A percentile compares a stretch with the other conserved stretches of the same genome.
Evolutionary conservation across 2,113 vertebrate species (phyloP).

Genomic region (Sceloporus tristichus): DNA sequence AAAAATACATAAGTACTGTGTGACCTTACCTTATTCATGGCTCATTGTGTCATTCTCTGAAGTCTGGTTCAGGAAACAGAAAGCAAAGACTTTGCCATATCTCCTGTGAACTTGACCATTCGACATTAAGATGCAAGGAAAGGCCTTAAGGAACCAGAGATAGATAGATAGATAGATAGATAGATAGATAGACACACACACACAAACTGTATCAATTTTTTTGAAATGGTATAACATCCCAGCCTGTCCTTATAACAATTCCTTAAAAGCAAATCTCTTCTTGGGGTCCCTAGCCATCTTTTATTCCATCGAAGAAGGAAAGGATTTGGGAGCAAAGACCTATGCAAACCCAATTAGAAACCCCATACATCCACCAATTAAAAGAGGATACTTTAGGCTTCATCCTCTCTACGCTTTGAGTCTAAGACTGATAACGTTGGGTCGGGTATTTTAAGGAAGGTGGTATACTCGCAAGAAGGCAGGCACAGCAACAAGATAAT

Average conservation of each 20-base stretch:
- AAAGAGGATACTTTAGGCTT: not conserved
- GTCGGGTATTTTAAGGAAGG: not conserved
- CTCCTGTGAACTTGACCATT: not conserved
- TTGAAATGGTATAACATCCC: too few relatives aligned
- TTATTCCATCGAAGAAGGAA: not conserved
- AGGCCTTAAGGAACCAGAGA: not conserved
- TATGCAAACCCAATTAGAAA: not conserved
- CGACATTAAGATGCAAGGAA: not conserved
- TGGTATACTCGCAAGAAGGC: not conserved
- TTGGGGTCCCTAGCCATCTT: conserved; percentile 30
- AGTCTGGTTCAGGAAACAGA: not conserved
- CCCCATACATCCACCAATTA: not conserved
- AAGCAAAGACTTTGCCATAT: not conserved
- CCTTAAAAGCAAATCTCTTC: not conserved
- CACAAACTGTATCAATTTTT: too few relatives aligned
- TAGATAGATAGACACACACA: too few relatives aligned
- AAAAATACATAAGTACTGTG: not conserved
- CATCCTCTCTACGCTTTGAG: not conserved
- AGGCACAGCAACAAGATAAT: not conserved
- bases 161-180: too few relatives aligned
- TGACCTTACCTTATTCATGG: not conserved
- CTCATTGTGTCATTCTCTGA: not conserved
- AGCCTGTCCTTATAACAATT: too few relatives aligned
- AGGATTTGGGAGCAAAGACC: not conserved
- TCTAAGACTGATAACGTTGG: not conserved